Base-by-base conservation (phyloP, 2,113 vertebrate genomes). In the Tinamus guttatus region DNA sequence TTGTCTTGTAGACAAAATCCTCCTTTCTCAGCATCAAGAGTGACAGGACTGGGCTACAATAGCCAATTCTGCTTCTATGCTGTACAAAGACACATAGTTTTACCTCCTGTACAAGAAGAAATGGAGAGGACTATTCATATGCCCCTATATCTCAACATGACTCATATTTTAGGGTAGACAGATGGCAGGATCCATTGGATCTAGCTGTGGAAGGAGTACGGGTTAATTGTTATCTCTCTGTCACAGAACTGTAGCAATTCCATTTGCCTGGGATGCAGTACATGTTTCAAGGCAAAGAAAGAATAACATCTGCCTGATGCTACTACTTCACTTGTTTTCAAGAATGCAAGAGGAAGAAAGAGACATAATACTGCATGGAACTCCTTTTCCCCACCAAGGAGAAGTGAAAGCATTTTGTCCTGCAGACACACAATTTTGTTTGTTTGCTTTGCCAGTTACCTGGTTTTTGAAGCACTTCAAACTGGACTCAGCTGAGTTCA, bases 141-240 rank as follows among this genome's bases (percentile, higher is more conserved):
- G 82, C 43, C 54, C 4, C 6, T 28, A n/a, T 80, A 90, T 68
- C 49, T 63, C 74, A 93, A 75, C 81, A 77, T 2, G 2, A 58
- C 18, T 2, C 38, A 70, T 75, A 5, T 84, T 92, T 93, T 58
- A 81, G 86, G 88, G 67, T 27, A 40, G 94, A 92, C 94, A 93
- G 96, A 96, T 96, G 93, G 92, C 94, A 96, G 81, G 81, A 74
- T 95, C 90, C 90, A 95, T 13, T 85, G 90, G 94, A 90, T 85
- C 59, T 93, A 92, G 59, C 81, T 85, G 85, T 77, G 69, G 63
- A 89, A 25, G 38, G 94, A 94, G 81, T 76, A 62, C 86, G 79
- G 88, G 92, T 84, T 96, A 96, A 93, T 96, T 94, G 70, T 74
- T 93, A 28, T 88, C 83, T 93, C 86, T 90, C 90, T 94, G 76